Base-by-base conservation (phyloP, 2,888 invertebrate species). In the Pyrochroa serraticornis region DNA sequence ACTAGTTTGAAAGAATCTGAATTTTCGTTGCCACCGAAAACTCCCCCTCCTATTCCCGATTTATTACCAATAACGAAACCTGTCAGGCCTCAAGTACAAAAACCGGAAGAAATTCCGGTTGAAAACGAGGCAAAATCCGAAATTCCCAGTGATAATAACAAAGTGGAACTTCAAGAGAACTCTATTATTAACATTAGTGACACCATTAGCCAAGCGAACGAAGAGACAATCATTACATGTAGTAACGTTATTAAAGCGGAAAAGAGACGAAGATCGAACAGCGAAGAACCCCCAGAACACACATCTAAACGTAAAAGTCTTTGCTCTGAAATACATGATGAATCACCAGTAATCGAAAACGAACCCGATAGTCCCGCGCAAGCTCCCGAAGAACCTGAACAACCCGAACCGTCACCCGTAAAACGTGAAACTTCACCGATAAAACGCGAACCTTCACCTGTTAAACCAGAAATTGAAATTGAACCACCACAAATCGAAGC, bases 141-240 rank as follows among this genome's bases (percentile, higher is more conserved):
- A 34, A 48, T 49, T n/a, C 43, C 58, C 66, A 65, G 63, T 67
- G 68, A 71, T 66, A 69, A 60, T 67, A 22, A 22, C 22, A 50
- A 59, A 57, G 65, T 69, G 63, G 72, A 71, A 61, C 66, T 66
- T 36, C 71, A 71, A 60, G 74, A 73, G 56, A 73, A 70, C 67
- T 73, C 70, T 67, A 74, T 72, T 66, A 72, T 79, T 67, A 78
- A 77, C 72, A 75, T 79, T 66, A 79, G 77, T 68, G 77, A 78
- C 69, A 72, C 72, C 58, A 71, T 78, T 64, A 70, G 76, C 64
- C 71, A 76, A 66, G 73, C 71, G 64, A 72, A 78, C 62, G 74
- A 75, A 70, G 77, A 78, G 76, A 76, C 76, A 75, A 78, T 78
- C 76, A 77, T 77, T 69, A 74, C 71, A 42, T 76, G 74, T 74